phyloP scores from a whole-genome alignment of 2,888 invertebrate genomes.

The Agrilus biguttatus region DNA sequence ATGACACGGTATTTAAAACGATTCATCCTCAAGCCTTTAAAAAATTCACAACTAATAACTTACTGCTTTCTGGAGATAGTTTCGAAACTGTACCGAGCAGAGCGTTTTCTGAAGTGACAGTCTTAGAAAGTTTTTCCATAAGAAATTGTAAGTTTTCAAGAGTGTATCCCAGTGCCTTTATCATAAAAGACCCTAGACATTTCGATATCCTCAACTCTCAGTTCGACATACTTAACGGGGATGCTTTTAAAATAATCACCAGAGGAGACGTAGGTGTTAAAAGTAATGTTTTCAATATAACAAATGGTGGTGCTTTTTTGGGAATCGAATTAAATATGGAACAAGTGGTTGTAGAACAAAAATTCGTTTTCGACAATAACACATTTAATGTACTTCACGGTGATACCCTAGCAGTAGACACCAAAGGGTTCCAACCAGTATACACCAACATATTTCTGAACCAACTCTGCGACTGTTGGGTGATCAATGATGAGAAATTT shows the following conservation, averaged over 20 bases:
- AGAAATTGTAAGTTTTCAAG: conserved; percentile 48
- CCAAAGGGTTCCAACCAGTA: conserved; percentile 38
- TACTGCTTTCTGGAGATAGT: conserved; percentile 46
- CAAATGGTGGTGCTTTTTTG: conserved; percentile 47
- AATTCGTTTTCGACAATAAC: conserved; percentile 49
- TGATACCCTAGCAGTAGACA: conserved; percentile 43
- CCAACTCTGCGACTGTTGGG: conserved; percentile 41
- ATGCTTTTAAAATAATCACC: conserved; percentile 46
- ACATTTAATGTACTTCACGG: conserved; percentile 40
- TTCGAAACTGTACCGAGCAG: conserved; percentile 52
- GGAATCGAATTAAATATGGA: conserved; percentile 40
- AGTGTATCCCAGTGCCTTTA: conserved; percentile 55
- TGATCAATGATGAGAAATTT: conserved; percentile 14
- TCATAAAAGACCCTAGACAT: conserved; percentile 44
- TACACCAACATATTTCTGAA: conserved; percentile 45
- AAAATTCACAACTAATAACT: conserved; percentile 54
- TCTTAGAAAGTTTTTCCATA: conserved; percentile 49
- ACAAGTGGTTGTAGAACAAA: conserved; percentile 29
- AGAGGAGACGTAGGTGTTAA: conserved; percentile 49
- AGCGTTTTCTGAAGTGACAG: conserved; percentile 58
- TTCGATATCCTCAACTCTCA: conserved; percentile 45
- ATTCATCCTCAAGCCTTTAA: conserved; percentile 64
- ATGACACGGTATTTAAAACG: conserved; percentile 41
- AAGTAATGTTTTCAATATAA: conserved; percentile 44
- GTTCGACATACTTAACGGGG: conserved; percentile 45